Conservation (phyloP, 2,113 vertebrate species). For the Epinephelus cyanopodus region DNA sequence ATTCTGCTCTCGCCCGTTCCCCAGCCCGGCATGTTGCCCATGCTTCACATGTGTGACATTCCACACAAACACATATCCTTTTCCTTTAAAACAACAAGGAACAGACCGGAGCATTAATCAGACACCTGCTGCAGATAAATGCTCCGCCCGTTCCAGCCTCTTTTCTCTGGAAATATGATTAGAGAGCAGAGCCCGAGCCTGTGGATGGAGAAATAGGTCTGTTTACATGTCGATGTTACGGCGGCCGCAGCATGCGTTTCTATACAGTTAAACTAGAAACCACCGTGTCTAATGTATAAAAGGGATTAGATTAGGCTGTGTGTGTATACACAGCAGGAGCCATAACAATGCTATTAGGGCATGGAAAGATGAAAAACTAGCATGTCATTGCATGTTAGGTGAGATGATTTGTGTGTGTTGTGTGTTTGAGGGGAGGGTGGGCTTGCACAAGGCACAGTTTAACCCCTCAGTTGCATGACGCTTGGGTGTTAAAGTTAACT, state of each 20-base stretch:
- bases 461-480: neutral
- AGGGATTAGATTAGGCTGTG: conserved; percentile 52
- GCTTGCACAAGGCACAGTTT: neutral
- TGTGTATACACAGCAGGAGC: conserved; percentile 55
- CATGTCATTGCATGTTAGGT: conserved; percentile 9
- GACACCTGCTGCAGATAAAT: conserved; percentile 65
- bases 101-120: conserved; percentile 55
- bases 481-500: neutral
- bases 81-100: conserved; percentile 42
- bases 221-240: conserved; percentile 29
- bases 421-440: conserved; percentile 5
- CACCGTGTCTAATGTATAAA: conserved; percentile 44
- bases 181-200: conserved; percentile 42
- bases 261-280: conserved; percentile 41
- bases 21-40: neutral
- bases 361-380: conserved; percentile 44
- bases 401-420: conserved; percentile 31
- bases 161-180: conserved; percentile 69
- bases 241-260: conserved; percentile 29
- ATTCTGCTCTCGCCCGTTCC: neutral
- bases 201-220: conserved; percentile 37
- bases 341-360: conserved; percentile 58
- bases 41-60: conserved; percentile 27
- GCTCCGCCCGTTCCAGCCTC: conserved; percentile 34
- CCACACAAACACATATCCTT: conserved; percentile 18